Conservation (phyloP, 2,113 vertebrate genomes). For the Nettapus auritus region DNA sequence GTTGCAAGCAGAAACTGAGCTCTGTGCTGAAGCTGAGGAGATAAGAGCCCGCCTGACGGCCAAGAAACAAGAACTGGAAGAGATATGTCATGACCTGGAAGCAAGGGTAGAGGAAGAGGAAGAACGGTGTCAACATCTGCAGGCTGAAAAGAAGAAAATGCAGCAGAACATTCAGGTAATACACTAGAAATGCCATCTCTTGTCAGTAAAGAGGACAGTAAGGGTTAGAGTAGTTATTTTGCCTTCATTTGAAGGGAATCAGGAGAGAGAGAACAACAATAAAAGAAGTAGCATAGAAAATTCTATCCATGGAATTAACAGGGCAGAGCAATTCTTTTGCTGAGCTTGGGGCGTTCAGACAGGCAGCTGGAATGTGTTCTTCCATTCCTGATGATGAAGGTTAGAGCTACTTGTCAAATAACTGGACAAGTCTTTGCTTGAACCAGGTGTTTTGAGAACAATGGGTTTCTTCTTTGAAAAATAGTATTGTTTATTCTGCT, state of each 20-base stretch:
- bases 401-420: background rate
- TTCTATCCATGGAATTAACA: background rate
- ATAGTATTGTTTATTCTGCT: background rate
- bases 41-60: constrained; percentile 92
- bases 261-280: background rate
- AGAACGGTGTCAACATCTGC: constrained; percentile 89
- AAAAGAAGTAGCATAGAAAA: background rate
- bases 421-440: background rate
- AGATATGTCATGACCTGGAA: constrained; percentile 97
- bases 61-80: constrained; percentile 96
- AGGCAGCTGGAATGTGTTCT: background rate
- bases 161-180: constrained; percentile 93
- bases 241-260: background rate
- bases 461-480: background rate
- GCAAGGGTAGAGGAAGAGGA: constrained; percentile 96
- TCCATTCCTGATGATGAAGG: background rate
- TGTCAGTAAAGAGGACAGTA: background rate
- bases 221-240: background rate
- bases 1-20: constrained; percentile 95
- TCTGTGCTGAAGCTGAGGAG: constrained; percentile 96
- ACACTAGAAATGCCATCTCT: background rate
- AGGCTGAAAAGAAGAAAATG: constrained; percentile 94
- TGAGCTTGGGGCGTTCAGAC: background rate
- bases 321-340: background rate
- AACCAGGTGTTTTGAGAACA: background rate